These are phyloP conservation scores for Philypnodon macrostomus DNA, from an alignment of 2,797 vertebrate genomes.

Conservation along the genomic window DNA sequence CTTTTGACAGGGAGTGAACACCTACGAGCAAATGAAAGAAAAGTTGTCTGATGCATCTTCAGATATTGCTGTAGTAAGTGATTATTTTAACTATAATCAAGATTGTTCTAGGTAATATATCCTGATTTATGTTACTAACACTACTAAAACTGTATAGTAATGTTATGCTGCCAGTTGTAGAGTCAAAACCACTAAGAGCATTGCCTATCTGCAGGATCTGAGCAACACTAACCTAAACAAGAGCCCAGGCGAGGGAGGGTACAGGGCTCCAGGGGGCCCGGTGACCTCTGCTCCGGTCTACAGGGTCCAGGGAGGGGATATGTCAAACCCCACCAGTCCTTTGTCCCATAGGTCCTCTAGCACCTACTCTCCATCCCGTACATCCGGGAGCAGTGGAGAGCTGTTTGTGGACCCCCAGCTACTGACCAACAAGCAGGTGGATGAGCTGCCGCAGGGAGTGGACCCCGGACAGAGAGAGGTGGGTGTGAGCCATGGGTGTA, in stretches of 20 bases:
- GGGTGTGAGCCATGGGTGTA: slow-evolving; percentile 16
- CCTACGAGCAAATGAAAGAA: slow-evolving; percentile 84
- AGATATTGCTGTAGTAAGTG: slow-evolving; percentile 85
- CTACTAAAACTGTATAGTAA: too few relatives aligned
- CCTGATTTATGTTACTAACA: too few relatives aligned
- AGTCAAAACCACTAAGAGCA: background rate
- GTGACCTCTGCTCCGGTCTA: slow-evolving; percentile 41
- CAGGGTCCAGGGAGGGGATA: slow-evolving; percentile 49
- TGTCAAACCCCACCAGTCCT: slow-evolving; percentile 34
- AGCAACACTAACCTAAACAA: slow-evolving; percentile 71
- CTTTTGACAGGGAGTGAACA: slow-evolving; percentile 78
- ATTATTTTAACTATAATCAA: slow-evolving; percentile 24
- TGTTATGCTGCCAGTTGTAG: too few relatives aligned
- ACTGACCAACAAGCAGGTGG: slow-evolving; percentile 72
- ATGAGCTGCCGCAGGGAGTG: slow-evolving; percentile 79
- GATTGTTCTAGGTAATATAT: too few relatives aligned
- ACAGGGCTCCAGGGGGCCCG: slow-evolving; percentile 70
- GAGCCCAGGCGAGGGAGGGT: slow-evolving; percentile 33
- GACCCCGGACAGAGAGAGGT: slow-evolving; percentile 85
- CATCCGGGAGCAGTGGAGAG: slow-evolving; percentile 12
- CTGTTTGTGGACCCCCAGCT: slow-evolving; percentile 51
- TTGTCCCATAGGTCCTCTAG: slow-evolving; percentile 14
- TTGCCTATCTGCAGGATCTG: slow-evolving; percentile 77
- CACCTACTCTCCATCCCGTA: slow-evolving; percentile 9
- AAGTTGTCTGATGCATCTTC: slow-evolving; percentile 72